A percentile compares a stretch with the other conserved stretches of the same genome.
These are phyloP conservation scores for Sinohyriopsis cumingii DNA, from an alignment of 2,888 invertebrate genomes.

Conservation along the genomic window DNA sequence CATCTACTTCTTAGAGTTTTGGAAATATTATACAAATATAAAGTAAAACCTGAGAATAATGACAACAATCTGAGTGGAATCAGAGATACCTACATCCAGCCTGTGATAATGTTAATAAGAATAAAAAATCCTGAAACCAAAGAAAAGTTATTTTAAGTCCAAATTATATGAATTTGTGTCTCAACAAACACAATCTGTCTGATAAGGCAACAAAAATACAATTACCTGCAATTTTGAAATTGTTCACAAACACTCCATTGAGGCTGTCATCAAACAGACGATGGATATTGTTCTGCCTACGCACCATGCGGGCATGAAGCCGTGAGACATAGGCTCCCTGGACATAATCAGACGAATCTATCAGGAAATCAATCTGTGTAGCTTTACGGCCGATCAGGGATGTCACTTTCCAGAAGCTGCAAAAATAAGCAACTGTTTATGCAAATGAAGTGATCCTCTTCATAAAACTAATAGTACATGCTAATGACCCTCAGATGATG, in stretches of 20 bases:
- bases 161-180: too few relatives aligned
- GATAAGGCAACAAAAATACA: not conserved
- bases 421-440: slow-evolving; percentile 12
- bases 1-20: too few relatives aligned
- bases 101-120: too few relatives aligned
- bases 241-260: slow-evolving; percentile 60
- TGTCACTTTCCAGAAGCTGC: slow-evolving; percentile 44
- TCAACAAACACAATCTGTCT: too few relatives aligned
- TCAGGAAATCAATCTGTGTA: slow-evolving; percentile 42
- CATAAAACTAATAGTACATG: too few relatives aligned
- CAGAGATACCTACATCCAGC: too few relatives aligned
- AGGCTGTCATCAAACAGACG: slow-evolving; percentile 54
- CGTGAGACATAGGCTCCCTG: slow-evolving; percentile 48
- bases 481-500: too few relatives aligned
- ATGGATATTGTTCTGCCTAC: slow-evolving; percentile 39
- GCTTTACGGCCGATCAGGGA: slow-evolving; percentile 51
- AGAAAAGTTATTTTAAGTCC: too few relatives aligned
- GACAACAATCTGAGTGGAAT: too few relatives aligned
- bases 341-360: slow-evolving; percentile 45
- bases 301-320: slow-evolving; percentile 51
- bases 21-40: too few relatives aligned
- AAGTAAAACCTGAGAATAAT: too few relatives aligned
- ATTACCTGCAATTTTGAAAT: slow-evolving; percentile 53
- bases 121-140: too few relatives aligned
- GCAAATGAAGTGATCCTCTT: not conserved